These are phyloP conservation scores for Podocnemis expansa DNA, from an alignment of 2,113 vertebrate species.

Conservation along the genomic window DNA sequence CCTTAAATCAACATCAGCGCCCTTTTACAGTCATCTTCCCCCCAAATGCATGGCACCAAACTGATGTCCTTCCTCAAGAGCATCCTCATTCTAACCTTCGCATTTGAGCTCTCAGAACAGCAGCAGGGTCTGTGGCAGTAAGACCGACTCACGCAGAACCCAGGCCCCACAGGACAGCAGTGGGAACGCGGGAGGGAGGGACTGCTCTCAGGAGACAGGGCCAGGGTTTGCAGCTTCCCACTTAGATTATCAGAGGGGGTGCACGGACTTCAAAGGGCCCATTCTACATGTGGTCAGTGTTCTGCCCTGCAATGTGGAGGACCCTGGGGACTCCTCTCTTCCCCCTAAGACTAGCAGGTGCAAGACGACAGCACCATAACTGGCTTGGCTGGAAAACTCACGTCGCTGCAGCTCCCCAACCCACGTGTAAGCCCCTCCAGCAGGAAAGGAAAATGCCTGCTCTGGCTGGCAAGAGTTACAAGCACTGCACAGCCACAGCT, in stretches of 20 bases:
- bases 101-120: background rate
- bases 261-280: background rate
- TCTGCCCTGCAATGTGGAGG: background rate
- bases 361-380: background rate
- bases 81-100: background rate
- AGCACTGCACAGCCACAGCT: background rate
- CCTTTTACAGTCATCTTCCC: background rate
- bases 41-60: background rate
- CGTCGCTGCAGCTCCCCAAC: background rate
- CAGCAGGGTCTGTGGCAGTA: background rate
- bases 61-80: background rate
- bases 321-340: background rate
- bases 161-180: background rate
- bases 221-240: background rate
- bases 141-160: background rate
- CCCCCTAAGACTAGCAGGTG: background rate
- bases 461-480: background rate
- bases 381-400: background rate
- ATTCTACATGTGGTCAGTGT: background rate
- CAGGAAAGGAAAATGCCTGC: background rate
- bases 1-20: background rate
- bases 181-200: too few species aligned
- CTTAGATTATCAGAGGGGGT: background rate
- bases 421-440: background rate
- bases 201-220: background rate